Conservation (phyloP, 2,113 vertebrate species). For the Syngnathus floridae region DNA sequence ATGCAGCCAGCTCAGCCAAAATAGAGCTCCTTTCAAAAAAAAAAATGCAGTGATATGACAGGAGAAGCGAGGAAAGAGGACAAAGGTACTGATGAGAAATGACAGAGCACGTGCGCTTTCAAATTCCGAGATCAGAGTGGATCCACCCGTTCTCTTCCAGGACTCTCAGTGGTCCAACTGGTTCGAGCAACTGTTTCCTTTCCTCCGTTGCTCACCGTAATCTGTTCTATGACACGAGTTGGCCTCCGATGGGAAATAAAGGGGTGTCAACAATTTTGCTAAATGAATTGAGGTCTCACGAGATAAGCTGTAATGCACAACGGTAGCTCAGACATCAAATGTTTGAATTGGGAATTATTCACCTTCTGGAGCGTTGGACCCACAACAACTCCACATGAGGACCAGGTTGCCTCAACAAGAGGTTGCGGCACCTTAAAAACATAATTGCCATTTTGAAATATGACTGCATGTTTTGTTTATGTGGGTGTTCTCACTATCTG, state of each 20-base stretch:
- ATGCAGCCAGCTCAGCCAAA: conserved; percentile 56
- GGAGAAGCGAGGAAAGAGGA: conserved; percentile 42
- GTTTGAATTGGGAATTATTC: background rate
- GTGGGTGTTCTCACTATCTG: conserved; percentile 54
- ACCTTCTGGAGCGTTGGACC: background rate
- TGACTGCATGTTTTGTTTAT: conserved; percentile 60
- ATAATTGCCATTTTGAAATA: conserved; percentile 41
- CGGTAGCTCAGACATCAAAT: background rate
- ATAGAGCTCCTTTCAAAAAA: conserved; percentile 43
- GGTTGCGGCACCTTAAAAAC: background rate
- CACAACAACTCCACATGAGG: background rate
- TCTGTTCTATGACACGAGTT: background rate
- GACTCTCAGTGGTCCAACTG: conserved; percentile 7
- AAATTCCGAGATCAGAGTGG: conserved; percentile 46
- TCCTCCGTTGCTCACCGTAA: too few species aligned
- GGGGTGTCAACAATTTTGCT: background rate
- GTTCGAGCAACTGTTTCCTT: too few species aligned
- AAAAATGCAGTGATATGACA: conserved; percentile 26
- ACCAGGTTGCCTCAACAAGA: background rate
- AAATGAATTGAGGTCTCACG: background rate
- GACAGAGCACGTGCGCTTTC: conserved; percentile 41
- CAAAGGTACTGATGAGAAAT: conserved; percentile 48
- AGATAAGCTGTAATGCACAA: background rate
- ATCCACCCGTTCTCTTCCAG: conserved; percentile 29
- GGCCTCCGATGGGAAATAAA: background rate